Evolutionary conservation across 2,113 vertebrate genomes (phyloP), one percentile per base, ranked within the genome.

Genomic region (Atrichornis clamosus): DNA sequence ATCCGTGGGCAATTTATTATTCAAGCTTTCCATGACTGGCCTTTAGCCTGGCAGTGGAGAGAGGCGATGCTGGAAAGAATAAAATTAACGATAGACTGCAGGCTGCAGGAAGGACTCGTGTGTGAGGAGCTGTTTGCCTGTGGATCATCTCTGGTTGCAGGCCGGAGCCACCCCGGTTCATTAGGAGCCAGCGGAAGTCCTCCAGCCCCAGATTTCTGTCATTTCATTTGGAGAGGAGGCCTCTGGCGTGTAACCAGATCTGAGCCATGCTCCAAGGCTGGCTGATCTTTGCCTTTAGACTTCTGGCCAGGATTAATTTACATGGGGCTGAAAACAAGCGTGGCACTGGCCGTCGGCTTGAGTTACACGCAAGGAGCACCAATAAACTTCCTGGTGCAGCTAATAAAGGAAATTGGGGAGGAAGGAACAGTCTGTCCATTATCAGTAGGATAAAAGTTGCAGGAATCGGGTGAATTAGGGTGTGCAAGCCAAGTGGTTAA

Each of bases 381-480:
- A 97, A 97, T 89, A 96, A 94, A 96, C 97, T 97, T 98, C 98
- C 98, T 98, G 97, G 95, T 93, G 94, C 94, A 95, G 95, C 97
- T 97, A 97, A 98, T 97, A 96, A 97, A 98, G 98, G 97, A 98
- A 98, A 98, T 97, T 95, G 97, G 95, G 89, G 96, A 97, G 97
- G 98, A 98, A 98, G 97, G 97, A 97, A 95, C 96, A 92, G 90
- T 96, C 97, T 98, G 97, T 97, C 96, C 90, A 95, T 97, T 97
- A 98, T 97, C 97, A 97, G 98, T 97, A 96, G 95, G 92, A 46
- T 77, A 84, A 88, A 88, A 93, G 74, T 87, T 58, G 63, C 77
- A 96, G 90, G 94, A 87, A 97, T 97, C 24, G 2, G 32, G 64
- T 27, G 79, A 97, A 97, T 97, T 97, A 96, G 93, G 97, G 89